Conservation (phyloP, 2,888 invertebrate genomes). For the Rhagonycha fulva region DNA sequence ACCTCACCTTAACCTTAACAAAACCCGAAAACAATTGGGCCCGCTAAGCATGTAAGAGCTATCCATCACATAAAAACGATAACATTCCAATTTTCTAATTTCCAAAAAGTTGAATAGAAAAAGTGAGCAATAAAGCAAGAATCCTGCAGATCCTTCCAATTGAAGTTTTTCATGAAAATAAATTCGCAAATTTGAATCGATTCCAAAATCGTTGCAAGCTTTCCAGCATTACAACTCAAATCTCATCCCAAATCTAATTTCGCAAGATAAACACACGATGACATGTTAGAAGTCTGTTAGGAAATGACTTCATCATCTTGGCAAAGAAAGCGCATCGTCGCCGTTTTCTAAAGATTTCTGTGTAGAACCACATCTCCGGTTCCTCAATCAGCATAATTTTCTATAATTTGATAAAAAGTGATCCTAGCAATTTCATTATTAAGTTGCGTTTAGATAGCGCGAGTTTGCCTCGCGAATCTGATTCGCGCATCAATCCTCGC, state of each 20-base stretch:
- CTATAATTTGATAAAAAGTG: background rate
- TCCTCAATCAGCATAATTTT: background rate
- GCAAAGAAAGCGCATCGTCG: background rate
- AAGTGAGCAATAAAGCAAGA: background rate
- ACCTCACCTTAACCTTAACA: no score
- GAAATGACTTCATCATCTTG: background rate
- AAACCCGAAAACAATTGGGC: no score
- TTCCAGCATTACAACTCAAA: background rate
- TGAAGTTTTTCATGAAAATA: background rate
- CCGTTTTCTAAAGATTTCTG: background rate
- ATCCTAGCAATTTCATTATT: background rate
- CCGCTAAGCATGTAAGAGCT: no score
- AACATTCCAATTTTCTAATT: no score
- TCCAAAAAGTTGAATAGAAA: no score
- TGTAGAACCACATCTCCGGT: background rate
- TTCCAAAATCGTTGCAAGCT: no score
- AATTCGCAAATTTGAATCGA: background rate
- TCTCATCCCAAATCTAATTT: background rate
- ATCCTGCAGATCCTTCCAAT: background rate
- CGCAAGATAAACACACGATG: background rate
- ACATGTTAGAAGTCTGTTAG: background rate
- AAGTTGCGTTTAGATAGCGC: no score
- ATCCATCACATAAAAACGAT: no score
- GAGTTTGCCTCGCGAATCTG: no score
- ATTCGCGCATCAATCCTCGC: no score